A percentile compares a stretch with the other conserved stretches of the same genome.
phyloP scores from a whole-genome alignment of 2,888 invertebrate species.

The Chouioia cunea region DNA sequence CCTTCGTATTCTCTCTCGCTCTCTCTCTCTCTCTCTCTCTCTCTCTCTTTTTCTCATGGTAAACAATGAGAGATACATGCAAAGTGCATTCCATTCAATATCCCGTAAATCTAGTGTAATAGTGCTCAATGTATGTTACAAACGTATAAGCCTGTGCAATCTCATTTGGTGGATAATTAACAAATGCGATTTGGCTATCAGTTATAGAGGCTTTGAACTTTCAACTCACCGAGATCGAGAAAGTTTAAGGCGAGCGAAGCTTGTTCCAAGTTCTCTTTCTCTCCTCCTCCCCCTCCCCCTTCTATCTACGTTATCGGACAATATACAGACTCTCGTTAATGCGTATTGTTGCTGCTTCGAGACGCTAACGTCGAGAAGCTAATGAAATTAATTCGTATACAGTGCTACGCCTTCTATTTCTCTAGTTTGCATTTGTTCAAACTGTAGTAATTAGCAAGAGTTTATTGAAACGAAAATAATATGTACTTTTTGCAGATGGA shows the following conservation, averaged over 20 bases:
- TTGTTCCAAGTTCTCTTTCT: slow-evolving; percentile 12
- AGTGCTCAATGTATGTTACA: no score
- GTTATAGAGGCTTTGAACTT: slow-evolving; percentile 23
- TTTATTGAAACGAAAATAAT: no score
- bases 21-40: background rate
- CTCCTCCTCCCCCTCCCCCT: background rate
- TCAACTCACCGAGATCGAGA: slow-evolving; percentile 17
- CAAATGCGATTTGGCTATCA: slow-evolving; percentile 22
- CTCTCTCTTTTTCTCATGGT: background rate
- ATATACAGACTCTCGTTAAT: no score
- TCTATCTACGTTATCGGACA: background rate
- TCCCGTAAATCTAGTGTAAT: no score
- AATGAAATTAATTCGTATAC: no score
- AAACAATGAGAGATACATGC: background rate
- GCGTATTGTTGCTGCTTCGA: no score
- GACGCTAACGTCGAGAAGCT: no score
- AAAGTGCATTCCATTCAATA: no score
- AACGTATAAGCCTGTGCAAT: background rate
- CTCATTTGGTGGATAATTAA: slow-evolving; percentile 21
- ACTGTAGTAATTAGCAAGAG: no score
- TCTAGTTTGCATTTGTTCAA: no score
- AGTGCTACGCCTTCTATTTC: no score
- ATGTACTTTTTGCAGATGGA: no score
- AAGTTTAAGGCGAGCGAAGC: slow-evolving; percentile 25
- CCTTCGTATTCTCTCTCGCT: background rate